Conservation (phyloP, 2,113 vertebrate genomes). For the Chitala chitala region DNA sequence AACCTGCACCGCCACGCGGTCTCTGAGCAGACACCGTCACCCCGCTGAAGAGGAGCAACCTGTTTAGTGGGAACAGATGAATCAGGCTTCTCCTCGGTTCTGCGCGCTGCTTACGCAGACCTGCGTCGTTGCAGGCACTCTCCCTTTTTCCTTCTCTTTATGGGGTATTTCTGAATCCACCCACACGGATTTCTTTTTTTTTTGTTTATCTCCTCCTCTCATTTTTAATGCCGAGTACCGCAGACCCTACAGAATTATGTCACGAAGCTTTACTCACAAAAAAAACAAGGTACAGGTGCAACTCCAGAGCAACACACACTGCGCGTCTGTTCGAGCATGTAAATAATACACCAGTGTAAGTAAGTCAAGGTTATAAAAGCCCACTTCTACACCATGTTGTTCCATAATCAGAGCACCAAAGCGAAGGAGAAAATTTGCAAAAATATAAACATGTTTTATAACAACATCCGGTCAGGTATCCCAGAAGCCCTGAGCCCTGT, state of each 20-base stretch:
- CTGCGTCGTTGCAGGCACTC: no score
- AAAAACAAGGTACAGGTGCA: not conserved
- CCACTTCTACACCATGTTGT: no score
- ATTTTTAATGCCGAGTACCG: not conserved
- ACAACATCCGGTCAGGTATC: no score
- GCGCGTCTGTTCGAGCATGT: no score
- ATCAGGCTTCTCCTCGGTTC: not conserved
- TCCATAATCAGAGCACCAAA: no score
- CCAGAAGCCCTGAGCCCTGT: no score
- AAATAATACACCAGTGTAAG: no score
- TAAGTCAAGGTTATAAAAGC: no score
- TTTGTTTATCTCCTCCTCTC: not conserved
- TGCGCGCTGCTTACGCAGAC: no score
- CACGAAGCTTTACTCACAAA: not conserved
- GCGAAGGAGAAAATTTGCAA: no score
- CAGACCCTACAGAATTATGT: not conserved
- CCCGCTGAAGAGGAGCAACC: not conserved
- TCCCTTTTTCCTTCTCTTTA: not conserved
- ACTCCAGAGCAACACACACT: no score
- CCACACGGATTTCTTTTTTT: not conserved
- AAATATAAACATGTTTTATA: no score
- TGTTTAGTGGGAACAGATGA: not conserved
- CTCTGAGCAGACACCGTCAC: not conserved
- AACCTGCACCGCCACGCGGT: not conserved
- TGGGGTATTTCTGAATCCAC: slow-evolving; percentile 17